phyloP scores from a whole-genome alignment of 1,140 invertebrate species.

The Leguminivora glycinivorella region DNA sequence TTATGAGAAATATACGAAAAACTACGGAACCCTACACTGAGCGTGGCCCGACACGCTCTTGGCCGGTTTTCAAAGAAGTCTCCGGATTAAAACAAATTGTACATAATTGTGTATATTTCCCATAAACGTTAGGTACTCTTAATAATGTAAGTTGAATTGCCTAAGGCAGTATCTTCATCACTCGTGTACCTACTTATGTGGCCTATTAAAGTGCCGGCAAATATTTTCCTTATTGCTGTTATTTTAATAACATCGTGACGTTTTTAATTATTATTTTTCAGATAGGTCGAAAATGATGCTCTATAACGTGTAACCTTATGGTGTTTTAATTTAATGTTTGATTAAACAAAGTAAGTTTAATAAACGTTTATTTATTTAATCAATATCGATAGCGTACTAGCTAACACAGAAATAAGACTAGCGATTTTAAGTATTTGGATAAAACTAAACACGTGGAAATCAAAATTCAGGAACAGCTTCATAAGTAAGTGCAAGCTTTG shows the following conservation, averaged over 20 bases:
- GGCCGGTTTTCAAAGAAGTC: slow-evolving; percentile 26
- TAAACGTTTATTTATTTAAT: neutral
- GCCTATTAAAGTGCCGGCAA: slow-evolving; percentile 8
- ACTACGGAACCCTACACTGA: too few relatives aligned
- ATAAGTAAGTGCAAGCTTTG: too few relatives aligned
- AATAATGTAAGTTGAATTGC: slow-evolving; percentile 21
- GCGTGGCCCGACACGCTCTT: too few relatives aligned
- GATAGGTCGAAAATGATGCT: neutral
- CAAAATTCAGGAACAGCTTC: too few relatives aligned
- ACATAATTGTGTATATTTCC: slow-evolving; percentile 10
- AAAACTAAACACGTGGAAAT: too few relatives aligned
- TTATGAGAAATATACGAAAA: too few relatives aligned
- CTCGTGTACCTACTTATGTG: slow-evolving; percentile 1
- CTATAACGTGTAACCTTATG: neutral
- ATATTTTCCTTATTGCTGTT: slow-evolving; percentile 24
- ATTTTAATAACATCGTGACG: slow-evolving; percentile 7
- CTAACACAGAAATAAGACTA: too few relatives aligned
- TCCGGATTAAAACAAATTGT: slow-evolving; percentile 10
- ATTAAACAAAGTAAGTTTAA: neutral
- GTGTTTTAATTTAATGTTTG: neutral
- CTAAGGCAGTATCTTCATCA: slow-evolving; percentile 12
- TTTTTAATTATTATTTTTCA: neutral
- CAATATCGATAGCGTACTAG: too few relatives aligned
- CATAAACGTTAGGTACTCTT: slow-evolving; percentile 8
- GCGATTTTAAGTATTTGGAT: too few relatives aligned